Percentiles rank a stretch among this genome's conserved stretches.
Conservation (phyloP, 2,888 invertebrate genomes). For the Dascillus cervinus region DNA sequence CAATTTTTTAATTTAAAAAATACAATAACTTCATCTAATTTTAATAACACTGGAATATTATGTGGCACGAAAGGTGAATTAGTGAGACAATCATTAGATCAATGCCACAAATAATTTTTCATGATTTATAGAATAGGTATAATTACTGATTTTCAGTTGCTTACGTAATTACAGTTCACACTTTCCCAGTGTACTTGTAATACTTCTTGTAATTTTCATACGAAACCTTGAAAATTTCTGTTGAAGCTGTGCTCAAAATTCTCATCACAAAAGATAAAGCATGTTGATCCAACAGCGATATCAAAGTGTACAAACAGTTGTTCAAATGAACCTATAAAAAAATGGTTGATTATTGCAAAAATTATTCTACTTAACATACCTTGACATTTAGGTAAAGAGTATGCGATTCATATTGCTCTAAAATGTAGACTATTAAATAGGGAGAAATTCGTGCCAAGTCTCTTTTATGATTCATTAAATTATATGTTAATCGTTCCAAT, state of each 20-base stretch:
- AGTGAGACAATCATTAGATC: too few relatives aligned
- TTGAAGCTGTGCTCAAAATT: slow-evolving; percentile 40
- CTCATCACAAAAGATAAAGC: slow-evolving; percentile 41
- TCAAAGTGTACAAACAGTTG: slow-evolving; percentile 42
- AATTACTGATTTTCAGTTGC: too few relatives aligned
- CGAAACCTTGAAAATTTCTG: slow-evolving; percentile 43
- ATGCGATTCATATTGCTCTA: slow-evolving; percentile 40
- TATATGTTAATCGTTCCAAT: slow-evolving; percentile 37
- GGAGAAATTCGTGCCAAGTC: slow-evolving; percentile 41
- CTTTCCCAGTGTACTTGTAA: slow-evolving; percentile 46
- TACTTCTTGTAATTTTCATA: slow-evolving; percentile 44
- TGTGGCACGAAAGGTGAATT: too few relatives aligned
- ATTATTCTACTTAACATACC: slow-evolving; percentile 28
- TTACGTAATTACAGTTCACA: too few relatives aligned
- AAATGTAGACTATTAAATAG: slow-evolving; percentile 44
- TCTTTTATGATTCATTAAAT: slow-evolving; percentile 32
- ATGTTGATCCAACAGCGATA: slow-evolving; percentile 43
- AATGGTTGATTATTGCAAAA: slow-evolving; percentile 9
- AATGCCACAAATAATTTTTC: too few relatives aligned
- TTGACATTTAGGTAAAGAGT: slow-evolving; percentile 43
- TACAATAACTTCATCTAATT: too few relatives aligned
- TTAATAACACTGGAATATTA: too few relatives aligned
- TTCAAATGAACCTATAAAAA: slow-evolving; percentile 40
- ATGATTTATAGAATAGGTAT: too few relatives aligned
- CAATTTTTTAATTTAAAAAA: too few relatives aligned